phyloP scores from a whole-genome alignment of 2,888 invertebrate species.

The Tetragonula carbonaria region DNA sequence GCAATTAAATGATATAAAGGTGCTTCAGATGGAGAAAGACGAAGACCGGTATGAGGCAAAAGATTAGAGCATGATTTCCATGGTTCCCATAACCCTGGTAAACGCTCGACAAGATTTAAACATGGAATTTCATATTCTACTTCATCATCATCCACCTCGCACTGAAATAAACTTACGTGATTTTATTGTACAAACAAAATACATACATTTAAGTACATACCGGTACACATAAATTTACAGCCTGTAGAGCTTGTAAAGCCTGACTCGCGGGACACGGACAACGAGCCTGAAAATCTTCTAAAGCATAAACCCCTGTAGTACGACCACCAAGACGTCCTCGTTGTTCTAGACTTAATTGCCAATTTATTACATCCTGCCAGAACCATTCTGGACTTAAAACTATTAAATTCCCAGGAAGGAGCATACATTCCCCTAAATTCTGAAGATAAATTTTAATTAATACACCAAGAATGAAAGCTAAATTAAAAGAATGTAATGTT shows the following conservation, averaged over 20 bases:
- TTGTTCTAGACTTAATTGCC: constrained; percentile 87
- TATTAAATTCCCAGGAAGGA: constrained; percentile 86
- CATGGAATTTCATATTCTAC: constrained; percentile 91
- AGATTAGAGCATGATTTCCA: constrained; percentile 84
- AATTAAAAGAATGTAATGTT: background rate
- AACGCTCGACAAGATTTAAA: constrained; percentile 88
- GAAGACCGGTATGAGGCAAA: constrained; percentile 87
- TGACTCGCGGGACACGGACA: constrained; percentile 89
- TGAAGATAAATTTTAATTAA: constrained; percentile 68
- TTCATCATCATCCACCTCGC: constrained; percentile 88
- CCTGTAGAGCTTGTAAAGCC: constrained; percentile 88
- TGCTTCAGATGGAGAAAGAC: constrained; percentile 86
- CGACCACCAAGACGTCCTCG: constrained; percentile 84
- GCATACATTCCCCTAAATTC: constrained; percentile 86
- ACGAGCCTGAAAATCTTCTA: constrained; percentile 90
- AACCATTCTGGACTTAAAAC: constrained; percentile 89
- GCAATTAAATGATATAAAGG: constrained; percentile 87
- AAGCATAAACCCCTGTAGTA: constrained; percentile 89
- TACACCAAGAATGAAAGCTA: background rate
- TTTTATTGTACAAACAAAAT: constrained; percentile 1
- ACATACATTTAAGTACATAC: constrained; percentile 76
- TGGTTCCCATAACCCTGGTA: constrained; percentile 89
- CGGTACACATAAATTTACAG: constrained; percentile 88
- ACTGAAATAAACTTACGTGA: constrained; percentile 82
- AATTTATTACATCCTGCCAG: constrained; percentile 88